phyloP scores from a whole-genome alignment of 2,113 vertebrate species.

The Suricata suricatta region DNA sequence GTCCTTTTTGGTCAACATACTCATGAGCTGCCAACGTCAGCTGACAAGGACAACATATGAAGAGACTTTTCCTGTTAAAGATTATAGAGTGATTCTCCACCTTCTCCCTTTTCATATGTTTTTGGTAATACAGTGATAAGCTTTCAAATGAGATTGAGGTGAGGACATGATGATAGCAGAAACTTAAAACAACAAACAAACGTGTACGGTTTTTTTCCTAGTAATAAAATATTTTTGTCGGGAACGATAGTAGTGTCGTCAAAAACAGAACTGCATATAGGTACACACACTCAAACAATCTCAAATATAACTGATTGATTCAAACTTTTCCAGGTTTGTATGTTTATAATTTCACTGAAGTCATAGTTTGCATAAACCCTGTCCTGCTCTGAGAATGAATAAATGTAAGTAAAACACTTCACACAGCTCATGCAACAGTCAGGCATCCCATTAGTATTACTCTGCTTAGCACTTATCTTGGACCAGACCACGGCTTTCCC shows the following conservation, averaged over 20 bases:
- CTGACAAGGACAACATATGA: background rate
- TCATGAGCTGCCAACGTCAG: background rate
- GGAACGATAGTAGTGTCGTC: background rate
- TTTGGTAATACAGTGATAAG: background rate
- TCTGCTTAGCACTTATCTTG: background rate
- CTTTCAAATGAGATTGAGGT: background rate
- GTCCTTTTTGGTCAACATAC: background rate
- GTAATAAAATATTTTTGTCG: background rate
- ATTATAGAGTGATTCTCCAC: no score
- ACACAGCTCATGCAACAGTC: no score
- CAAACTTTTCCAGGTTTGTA: background rate
- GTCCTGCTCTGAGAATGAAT: background rate
- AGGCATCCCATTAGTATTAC: accelerated
- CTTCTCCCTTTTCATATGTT: background rate
- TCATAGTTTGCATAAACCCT: background rate
- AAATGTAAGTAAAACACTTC: background rate
- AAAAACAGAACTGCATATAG: background rate
- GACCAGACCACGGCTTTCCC: background rate
- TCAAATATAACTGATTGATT: background rate
- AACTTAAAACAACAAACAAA: background rate
- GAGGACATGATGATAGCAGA: background rate
- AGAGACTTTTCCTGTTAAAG: background rate
- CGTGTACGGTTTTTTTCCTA: background rate
- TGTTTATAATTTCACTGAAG: background rate
- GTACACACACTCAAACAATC: background rate